Conservation (phyloP, 2,113 vertebrate species). For the Chaenocephalus aceratus region DNA sequence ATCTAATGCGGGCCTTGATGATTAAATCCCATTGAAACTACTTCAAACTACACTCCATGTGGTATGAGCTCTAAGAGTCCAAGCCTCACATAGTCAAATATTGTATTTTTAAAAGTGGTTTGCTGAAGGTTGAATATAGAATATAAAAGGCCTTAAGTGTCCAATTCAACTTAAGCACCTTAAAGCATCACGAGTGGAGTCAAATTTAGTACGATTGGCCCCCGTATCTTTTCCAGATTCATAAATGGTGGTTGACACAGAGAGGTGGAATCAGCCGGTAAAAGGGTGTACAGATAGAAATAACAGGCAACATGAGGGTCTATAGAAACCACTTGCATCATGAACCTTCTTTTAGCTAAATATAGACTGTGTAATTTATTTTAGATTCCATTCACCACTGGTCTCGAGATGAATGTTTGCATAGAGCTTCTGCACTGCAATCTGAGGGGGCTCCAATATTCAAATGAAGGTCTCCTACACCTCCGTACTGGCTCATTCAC, state of each 20-base stretch:
- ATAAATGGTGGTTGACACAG: slow-evolving; percentile 44
- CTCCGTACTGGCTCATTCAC: neutral
- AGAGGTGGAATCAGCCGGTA: neutral
- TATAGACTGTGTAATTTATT: neutral
- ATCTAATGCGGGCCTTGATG: slow-evolving; percentile 18
- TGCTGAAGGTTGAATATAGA: slow-evolving; percentile 5
- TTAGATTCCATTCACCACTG: neutral
- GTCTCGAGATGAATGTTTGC: neutral
- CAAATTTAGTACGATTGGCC: slow-evolving; percentile 43
- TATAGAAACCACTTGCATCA: neutral
- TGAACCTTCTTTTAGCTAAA: neutral
- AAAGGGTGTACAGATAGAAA: slow-evolving; percentile 15
- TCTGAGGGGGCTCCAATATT: neutral
- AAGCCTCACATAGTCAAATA: neutral
- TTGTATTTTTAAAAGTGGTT: neutral
- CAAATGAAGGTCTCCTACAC: slow-evolving; percentile 6
- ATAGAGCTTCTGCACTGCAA: neutral
- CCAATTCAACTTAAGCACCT: slow-evolving; percentile 20
- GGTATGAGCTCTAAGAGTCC: slow-evolving; percentile 27
- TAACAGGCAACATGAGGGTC: neutral
- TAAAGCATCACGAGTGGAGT: slow-evolving; percentile 20
- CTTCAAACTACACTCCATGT: slow-evolving; percentile 29
- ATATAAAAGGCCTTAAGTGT: neutral
- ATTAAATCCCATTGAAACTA: slow-evolving; percentile 24
- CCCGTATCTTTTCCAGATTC: neutral